Percentiles rank a stretch among this genome's conserved stretches.
Evolutionary conservation across 2,888 invertebrate genomes (phyloP).

Genomic region (Pantelozetes paolii): DNA sequence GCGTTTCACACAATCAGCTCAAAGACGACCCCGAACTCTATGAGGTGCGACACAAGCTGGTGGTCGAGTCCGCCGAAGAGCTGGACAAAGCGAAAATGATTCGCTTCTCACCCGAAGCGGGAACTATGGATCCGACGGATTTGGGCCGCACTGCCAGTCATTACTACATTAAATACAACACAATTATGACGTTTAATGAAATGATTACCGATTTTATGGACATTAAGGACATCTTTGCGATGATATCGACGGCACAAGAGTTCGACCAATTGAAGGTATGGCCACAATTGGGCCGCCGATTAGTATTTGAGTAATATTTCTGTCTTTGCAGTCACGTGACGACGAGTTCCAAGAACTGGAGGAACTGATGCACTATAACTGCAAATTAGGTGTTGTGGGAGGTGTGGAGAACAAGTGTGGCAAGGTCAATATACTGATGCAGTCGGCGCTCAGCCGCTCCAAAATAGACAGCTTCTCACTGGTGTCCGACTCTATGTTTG

Average conservation of each 20-base stretch:
- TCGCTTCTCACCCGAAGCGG: slow-evolving; percentile 74
- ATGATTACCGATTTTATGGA: slow-evolving; percentile 63
- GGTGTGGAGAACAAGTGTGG: slow-evolving; percentile 84
- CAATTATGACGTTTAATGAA: slow-evolving; percentile 79
- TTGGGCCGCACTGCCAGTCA: slow-evolving; percentile 94
- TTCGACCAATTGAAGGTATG: slow-evolving; percentile 61
- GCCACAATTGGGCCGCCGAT: background rate
- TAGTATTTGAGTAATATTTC: background rate
- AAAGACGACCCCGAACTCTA: slow-evolving; percentile 75
- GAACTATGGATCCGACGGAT: slow-evolving; percentile 68
- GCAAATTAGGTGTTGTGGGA: slow-evolving; percentile 72
- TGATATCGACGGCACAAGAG: slow-evolving; percentile 88
- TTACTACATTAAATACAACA: slow-evolving; percentile 94
- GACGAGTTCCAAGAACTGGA: slow-evolving; percentile 91
- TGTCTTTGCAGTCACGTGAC: slow-evolving; percentile 68
- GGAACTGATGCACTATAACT: slow-evolving; percentile 65
- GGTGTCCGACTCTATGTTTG: slow-evolving; percentile 80
- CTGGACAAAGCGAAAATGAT: slow-evolving; percentile 93
- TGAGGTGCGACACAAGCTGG: slow-evolving; percentile 69
- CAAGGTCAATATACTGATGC: slow-evolving; percentile 91
- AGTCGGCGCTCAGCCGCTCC: slow-evolving; percentile 78
- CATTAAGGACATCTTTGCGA: slow-evolving; percentile 76
- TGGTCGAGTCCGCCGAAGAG: slow-evolving; percentile 68
- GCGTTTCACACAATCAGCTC: slow-evolving; percentile 53
- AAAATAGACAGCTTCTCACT: slow-evolving; percentile 76